Conservation (phyloP, 2,888 invertebrate genomes). For the Epistrophella euchroma region DNA sequence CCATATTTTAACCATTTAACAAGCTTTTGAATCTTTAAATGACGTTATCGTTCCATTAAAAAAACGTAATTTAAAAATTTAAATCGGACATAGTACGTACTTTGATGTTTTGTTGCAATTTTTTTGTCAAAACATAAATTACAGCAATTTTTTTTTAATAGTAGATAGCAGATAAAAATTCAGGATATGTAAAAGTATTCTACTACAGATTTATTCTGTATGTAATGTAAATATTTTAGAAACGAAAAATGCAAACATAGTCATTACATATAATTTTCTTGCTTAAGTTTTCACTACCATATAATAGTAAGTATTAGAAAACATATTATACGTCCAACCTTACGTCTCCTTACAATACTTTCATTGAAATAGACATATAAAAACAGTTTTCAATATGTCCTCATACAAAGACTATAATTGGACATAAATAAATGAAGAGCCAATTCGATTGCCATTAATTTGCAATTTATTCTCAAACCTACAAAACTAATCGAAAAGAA, state of each 20-base stretch:
- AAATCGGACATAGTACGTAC: too few relatives aligned
- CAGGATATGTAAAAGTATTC: too few relatives aligned
- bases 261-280: not conserved
- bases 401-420: constrained; percentile 37
- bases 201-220: too few relatives aligned
- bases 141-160: too few relatives aligned
- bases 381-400: constrained; percentile 20
- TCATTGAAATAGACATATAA: constrained; percentile 1
- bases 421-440: constrained; percentile 64
- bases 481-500: constrained; percentile 61
- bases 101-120: too few relatives aligned
- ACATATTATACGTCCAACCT: not conserved
- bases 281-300: not conserved
- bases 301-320: not conserved
- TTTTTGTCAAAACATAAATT: too few relatives aligned
- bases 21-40: too few relatives aligned
- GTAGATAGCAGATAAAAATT: too few relatives aligned
- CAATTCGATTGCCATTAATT: constrained; percentile 64
- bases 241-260: not conserved
- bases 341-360: not conserved
- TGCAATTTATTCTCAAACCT: constrained; percentile 46
- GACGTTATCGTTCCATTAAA: too few relatives aligned
- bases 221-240: not conserved
- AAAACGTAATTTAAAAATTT: too few relatives aligned
- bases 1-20: too few relatives aligned